These are phyloP conservation scores for Acanthisitta chloris DNA, from an alignment of 2,113 vertebrate species.

Conservation along the genomic window DNA sequence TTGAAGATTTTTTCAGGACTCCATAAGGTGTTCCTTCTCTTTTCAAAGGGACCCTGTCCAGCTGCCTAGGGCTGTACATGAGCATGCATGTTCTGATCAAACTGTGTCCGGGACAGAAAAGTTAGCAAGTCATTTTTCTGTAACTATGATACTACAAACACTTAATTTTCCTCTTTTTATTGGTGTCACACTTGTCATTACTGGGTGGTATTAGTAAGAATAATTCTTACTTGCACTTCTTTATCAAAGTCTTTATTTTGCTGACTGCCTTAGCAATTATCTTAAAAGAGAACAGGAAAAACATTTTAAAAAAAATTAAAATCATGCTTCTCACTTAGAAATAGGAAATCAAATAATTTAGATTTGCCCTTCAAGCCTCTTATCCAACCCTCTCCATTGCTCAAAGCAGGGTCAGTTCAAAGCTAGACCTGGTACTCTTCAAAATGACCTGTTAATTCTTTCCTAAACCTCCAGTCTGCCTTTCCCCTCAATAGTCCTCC, in stretches of 20 bases:
- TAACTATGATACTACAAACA: not conserved
- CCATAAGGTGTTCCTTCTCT: not conserved
- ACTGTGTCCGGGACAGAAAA: not conserved
- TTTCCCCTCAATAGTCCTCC: not conserved
- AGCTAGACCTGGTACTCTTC: not conserved
- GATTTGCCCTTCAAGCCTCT: not conserved
- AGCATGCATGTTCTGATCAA: not conserved
- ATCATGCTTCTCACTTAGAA: not conserved
- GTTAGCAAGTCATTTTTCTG: not conserved
- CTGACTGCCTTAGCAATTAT: not conserved
- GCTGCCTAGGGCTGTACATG: not conserved
- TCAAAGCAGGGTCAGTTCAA: not conserved
- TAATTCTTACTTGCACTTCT: not conserved
- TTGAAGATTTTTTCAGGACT: not conserved
- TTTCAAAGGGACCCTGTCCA: not conserved
- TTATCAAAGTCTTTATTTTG: not conserved
- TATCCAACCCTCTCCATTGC: rapidly evolving
- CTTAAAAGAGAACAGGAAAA: not conserved
- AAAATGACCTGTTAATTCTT: not conserved
- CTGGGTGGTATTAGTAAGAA: not conserved
- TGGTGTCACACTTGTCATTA: not conserved
- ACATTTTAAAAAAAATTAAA: not conserved
- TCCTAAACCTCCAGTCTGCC: not conserved
- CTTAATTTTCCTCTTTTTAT: not conserved
- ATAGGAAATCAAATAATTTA: not conserved